These are phyloP conservation scores for Spicauda simplicius DNA, from an alignment of 2,888 invertebrate genomes.

Conservation along the genomic window DNA sequence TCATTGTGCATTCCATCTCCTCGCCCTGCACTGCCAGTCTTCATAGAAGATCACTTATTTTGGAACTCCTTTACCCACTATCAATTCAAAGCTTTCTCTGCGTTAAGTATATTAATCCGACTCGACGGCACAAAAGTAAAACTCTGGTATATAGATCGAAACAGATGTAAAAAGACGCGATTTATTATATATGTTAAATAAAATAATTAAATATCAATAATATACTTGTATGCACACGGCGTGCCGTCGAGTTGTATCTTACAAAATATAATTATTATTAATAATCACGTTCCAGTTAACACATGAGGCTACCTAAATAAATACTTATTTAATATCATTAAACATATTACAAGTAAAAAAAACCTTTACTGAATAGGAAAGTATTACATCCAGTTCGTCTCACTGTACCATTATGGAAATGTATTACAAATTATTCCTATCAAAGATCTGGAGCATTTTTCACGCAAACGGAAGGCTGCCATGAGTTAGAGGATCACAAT, in stretches of 20 bases:
- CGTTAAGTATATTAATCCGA: constrained; percentile 38
- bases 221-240: background rate
- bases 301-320: constrained; percentile 72
- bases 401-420: constrained; percentile 48
- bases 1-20: constrained; percentile 74
- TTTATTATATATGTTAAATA: constrained; percentile 5
- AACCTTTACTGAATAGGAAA: constrained; percentile 48
- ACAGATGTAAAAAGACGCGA: background rate
- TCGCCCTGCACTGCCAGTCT: constrained; percentile 68
- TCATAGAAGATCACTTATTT: constrained; percentile 71
- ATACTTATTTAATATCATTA: constrained; percentile 78
- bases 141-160: background rate
- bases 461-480: constrained; percentile 38
- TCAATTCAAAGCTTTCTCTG: constrained; percentile 35
- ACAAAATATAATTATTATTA: constrained; percentile 34
- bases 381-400: constrained; percentile 43
- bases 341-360: constrained; percentile 66
- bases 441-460: constrained; percentile 40
- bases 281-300: constrained; percentile 41
- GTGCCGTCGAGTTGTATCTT: constrained; percentile 34
- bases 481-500: constrained; percentile 20
- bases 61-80: constrained; percentile 55
- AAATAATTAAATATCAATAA: constrained; percentile 9
- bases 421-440: constrained; percentile 43
- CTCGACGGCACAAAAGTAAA: constrained; percentile 28